Evolutionary conservation across 2,797 vertebrate species (phyloP).

Genomic region (Rhinatrema bivittatum): DNA sequence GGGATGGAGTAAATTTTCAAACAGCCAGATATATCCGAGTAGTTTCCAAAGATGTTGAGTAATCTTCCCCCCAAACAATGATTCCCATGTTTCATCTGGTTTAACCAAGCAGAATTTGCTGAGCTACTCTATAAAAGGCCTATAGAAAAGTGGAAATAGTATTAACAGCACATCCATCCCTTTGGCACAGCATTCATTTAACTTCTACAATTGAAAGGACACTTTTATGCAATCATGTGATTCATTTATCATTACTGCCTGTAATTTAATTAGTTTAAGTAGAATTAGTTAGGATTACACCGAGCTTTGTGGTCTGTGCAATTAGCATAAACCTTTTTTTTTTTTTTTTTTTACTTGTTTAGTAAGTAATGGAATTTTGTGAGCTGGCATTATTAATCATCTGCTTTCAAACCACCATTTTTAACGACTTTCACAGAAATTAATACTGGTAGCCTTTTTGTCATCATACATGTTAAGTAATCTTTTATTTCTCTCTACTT

Average conservation of each 20-base stretch:
- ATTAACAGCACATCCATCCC: slow-evolving; percentile 22
- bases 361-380: slow-evolving; percentile 15
- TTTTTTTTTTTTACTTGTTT: slow-evolving; percentile 3
- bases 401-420: slow-evolving; percentile 15
- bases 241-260: slow-evolving; percentile 36
- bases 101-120: slow-evolving; percentile 29
- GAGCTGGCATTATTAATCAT: no score
- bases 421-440: slow-evolving; percentile 15
- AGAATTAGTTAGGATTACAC: slow-evolving; percentile 34
- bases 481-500: slow-evolving; percentile 23
- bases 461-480: slow-evolving; percentile 4
- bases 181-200: slow-evolving; percentile 21
- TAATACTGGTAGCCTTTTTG: slow-evolving; percentile 16
- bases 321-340: slow-evolving; percentile 8
- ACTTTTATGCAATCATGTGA: slow-evolving; percentile 32
- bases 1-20: no score
- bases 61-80: no score
- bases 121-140: slow-evolving; percentile 30
- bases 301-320: slow-evolving; percentile 26
- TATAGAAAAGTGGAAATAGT: slow-evolving; percentile 2
- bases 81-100: no score
- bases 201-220: slow-evolving; percentile 27
- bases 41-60: no score
- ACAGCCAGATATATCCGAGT: no score
- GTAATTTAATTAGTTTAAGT: slow-evolving; percentile 29